A percentile compares a stretch with the other conserved stretches of the same genome.
phyloP scores from a whole-genome alignment of 1,140 invertebrate species.

The Portunus trituberculatus region DNA sequence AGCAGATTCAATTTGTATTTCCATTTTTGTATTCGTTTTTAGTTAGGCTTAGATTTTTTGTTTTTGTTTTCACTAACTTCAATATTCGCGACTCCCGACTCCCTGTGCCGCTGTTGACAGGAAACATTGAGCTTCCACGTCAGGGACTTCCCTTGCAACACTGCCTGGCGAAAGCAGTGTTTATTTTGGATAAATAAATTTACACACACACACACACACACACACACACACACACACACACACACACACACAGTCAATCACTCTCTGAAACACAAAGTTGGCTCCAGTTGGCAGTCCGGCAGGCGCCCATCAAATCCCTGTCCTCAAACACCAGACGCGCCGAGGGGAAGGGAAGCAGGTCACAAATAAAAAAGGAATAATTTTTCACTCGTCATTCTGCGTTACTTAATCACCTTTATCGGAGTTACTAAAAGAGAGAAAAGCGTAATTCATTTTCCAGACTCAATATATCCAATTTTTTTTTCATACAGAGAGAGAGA shows the following conservation, averaged over 20 bases:
- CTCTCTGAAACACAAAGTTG: neutral
- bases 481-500: too few relatives aligned
- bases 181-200: neutral
- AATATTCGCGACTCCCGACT: neutral
- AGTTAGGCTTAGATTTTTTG: neutral
- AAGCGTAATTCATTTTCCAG: neutral
- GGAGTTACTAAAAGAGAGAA: too few relatives aligned
- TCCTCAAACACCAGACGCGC: too few relatives aligned
- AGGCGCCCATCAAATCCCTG: too few relatives aligned
- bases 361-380: too few relatives aligned
- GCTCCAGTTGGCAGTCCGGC: neutral
- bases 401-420: too few relatives aligned
- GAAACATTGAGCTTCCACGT: neutral
- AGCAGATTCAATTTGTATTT: neutral
- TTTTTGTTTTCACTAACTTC: neutral
- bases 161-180: neutral
- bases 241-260: neutral
- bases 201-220: slow-evolving; percentile 5
- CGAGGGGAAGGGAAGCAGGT: too few relatives aligned
- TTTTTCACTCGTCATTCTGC: too few relatives aligned
- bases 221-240: neutral
- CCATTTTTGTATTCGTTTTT: neutral
- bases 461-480: too few relatives aligned
- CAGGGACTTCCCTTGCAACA: neutral
- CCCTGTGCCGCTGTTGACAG: neutral